Conservation (phyloP, 2,113 vertebrate genomes). For the Hydropotes inermis region DNA sequence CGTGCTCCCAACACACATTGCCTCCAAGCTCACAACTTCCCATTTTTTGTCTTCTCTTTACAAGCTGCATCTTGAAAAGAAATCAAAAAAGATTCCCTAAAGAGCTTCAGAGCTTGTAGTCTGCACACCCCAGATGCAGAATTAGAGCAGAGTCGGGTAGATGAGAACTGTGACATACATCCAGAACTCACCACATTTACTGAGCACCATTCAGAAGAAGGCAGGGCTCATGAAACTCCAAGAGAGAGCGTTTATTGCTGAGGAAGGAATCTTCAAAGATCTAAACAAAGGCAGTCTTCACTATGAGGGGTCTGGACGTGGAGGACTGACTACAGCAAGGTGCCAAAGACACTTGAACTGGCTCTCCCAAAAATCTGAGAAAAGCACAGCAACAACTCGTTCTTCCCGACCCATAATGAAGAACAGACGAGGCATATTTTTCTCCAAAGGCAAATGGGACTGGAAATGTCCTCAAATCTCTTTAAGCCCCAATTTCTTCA, state of each 20-base stretch:
- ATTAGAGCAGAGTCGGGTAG: background rate
- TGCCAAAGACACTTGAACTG: background rate
- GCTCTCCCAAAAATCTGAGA: background rate
- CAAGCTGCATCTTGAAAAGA: background rate
- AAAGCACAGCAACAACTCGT: background rate
- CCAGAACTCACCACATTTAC: too few species aligned
- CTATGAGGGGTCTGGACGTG: accelerated
- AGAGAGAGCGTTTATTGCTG: background rate
- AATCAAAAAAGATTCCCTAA: background rate
- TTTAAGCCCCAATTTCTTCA: background rate
- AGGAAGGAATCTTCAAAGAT: background rate
- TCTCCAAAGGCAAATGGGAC: background rate
- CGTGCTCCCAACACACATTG: background rate
- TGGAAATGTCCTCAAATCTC: background rate
- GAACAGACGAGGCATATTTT: background rate
- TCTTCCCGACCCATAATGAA: background rate
- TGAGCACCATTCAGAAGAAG: background rate
- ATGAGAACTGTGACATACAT: background rate
- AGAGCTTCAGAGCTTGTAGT: background rate
- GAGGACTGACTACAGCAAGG: background rate
- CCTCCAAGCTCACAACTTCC: background rate
- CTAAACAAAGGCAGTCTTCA: background rate
- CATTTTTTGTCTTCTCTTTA: background rate
- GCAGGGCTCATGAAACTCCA: background rate
- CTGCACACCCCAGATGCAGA: background rate